Percentiles rank a stretch among this genome's conserved stretches.
Conservation (phyloP, 2,888 invertebrate species). For the Harmothoe impar region DNA sequence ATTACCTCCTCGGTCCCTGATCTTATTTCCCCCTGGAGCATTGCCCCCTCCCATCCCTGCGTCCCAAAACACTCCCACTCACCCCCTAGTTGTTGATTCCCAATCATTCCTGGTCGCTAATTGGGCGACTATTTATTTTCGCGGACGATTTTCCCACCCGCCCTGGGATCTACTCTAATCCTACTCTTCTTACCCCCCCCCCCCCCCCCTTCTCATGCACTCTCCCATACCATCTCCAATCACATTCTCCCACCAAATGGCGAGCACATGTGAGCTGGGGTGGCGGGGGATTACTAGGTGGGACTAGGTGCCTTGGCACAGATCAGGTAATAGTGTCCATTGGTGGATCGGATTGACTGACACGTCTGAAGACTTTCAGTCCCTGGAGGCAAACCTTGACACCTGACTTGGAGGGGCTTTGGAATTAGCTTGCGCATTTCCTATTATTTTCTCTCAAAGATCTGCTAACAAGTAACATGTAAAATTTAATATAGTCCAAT, state of each 20-base stretch:
- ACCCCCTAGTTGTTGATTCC: slow-evolving; percentile 30
- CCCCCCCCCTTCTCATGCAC: neutral
- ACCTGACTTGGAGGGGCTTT: too few species aligned
- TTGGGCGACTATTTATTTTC: slow-evolving; percentile 45
- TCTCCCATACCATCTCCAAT: neutral
- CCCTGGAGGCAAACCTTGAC: neutral
- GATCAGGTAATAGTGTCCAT: neutral
- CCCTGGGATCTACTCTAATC: neutral
- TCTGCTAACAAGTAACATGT: too few species aligned
- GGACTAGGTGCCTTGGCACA: neutral
- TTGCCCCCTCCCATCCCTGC: neutral
- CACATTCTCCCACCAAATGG: slow-evolving; percentile 16
- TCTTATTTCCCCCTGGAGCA: slow-evolving; percentile 7
- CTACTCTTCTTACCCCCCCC: neutral
- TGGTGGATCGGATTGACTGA: neutral
- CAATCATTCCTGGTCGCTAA: slow-evolving; percentile 43
- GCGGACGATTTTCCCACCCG: slow-evolving; percentile 21
- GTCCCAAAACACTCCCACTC: neutral
- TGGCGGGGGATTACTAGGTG: neutral
- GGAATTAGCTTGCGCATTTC: too few species aligned
- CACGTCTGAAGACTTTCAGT: neutral
- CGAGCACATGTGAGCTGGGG: neutral
- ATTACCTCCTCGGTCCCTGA: neutral
- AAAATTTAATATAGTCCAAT: too few species aligned
- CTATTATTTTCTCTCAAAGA: too few species aligned